These are phyloP conservation scores for Pionites leucogaster DNA, from an alignment of 2,113 vertebrate species.

Conservation along the genomic window DNA sequence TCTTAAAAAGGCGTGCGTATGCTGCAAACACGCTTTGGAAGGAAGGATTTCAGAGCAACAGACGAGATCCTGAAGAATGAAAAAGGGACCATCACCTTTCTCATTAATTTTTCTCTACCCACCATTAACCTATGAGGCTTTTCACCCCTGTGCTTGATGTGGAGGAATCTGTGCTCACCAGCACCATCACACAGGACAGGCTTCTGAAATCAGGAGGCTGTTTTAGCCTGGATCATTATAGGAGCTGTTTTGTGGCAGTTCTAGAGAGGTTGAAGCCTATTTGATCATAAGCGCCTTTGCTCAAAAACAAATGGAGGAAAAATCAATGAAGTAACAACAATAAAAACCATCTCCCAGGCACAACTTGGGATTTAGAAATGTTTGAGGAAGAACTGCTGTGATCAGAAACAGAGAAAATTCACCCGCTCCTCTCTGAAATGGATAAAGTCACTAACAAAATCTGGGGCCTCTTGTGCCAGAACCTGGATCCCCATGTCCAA, in stretches of 20 bases:
- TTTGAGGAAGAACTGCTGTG: not conserved
- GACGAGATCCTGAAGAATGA: not conserved
- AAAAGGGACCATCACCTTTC: not conserved
- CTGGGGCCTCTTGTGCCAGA: not conserved
- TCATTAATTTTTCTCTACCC: not conserved
- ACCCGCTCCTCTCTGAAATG: not conserved
- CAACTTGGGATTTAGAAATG: not conserved
- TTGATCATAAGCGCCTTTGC: not conserved
- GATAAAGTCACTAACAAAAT: not conserved
- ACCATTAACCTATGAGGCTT: not conserved
- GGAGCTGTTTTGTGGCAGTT: slow-evolving; percentile 20
- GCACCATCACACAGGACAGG: not conserved
- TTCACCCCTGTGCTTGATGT: not conserved
- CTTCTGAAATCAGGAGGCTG: not conserved
- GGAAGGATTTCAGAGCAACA: not conserved
- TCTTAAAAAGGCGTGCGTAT: not conserved
- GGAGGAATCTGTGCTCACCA: not conserved
- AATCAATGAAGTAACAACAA: not conserved
- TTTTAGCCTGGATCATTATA: not conserved
- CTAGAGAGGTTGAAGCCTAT: not conserved
- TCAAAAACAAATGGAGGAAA: not conserved
- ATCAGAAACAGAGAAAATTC: not conserved
- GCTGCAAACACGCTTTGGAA: slow-evolving; percentile 3
- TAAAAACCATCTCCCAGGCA: not conserved
- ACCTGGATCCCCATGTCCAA: not conserved